Evolutionary conservation across 2,888 invertebrate species (phyloP).

Genomic region (Oxytorus armatus): DNA sequence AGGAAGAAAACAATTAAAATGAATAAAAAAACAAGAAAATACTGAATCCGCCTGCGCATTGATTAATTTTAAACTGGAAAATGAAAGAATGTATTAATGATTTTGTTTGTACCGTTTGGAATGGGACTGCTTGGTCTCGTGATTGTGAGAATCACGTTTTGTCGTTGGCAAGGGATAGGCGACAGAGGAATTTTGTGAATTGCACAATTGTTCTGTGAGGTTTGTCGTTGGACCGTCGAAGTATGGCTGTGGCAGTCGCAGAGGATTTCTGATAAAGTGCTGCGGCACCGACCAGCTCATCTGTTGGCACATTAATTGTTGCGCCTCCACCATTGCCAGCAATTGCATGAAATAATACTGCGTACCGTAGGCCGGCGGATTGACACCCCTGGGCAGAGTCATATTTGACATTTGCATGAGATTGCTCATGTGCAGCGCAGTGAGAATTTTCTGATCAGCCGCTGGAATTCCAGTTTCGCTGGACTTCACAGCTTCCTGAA

Average conservation of each 20-base stretch:
- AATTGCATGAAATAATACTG: constrained; percentile 80
- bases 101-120: constrained; percentile 79
- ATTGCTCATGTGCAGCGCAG: constrained; percentile 84
- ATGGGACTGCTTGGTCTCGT: constrained; percentile 79
- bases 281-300: constrained; percentile 81
- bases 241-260: constrained; percentile 75
- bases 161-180: constrained; percentile 77
- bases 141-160: constrained; percentile 78
- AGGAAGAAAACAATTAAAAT: constrained; percentile 35
- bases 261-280: constrained; percentile 78
- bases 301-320: constrained; percentile 81
- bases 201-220: constrained; percentile 79
- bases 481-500: constrained; percentile 79
- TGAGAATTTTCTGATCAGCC: constrained; percentile 83
- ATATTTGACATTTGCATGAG: constrained; percentile 82
- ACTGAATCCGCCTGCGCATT: not conserved
- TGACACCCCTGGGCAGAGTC: constrained; percentile 74
- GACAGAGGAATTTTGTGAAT: constrained; percentile 77
- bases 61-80: not conserved
- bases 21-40: not conserved
- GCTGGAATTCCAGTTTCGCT: constrained; percentile 75
- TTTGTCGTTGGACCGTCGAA: constrained; percentile 76
- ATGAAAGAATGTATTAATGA: not conserved
- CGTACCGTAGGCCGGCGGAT: constrained; percentile 71
- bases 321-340: constrained; percentile 77